Conservation (phyloP, 2,888 invertebrate species). For the Polydrusus cervinus region DNA sequence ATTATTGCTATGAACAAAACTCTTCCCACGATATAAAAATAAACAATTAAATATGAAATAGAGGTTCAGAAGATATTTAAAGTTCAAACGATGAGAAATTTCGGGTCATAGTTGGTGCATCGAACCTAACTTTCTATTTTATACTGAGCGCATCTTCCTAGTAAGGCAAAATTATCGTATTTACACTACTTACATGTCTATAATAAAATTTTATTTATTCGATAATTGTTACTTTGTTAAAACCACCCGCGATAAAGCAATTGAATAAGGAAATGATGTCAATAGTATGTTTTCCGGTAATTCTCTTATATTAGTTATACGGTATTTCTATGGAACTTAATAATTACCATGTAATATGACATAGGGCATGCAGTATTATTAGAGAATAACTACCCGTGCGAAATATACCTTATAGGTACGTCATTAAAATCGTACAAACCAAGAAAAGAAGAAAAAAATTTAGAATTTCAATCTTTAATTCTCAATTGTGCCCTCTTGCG, state of each 20-base stretch:
- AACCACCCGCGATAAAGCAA: constrained; percentile 10
- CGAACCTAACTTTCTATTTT: constrained; percentile 33
- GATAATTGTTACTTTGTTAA: constrained; percentile 12
- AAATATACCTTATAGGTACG: too few species aligned
- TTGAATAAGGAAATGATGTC: constrained; percentile 20
- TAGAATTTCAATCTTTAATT: too few species aligned
- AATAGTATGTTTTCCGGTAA: constrained; percentile 6
- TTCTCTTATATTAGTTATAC: neutral
- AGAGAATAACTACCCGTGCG: too few species aligned
- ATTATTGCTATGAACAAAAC: neutral
- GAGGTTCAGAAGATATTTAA: constrained; percentile 2
- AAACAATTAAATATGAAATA: constrained; percentile 18
- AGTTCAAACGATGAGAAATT: constrained; percentile 32
- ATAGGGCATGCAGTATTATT: too few species aligned
- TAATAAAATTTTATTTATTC: constrained; percentile 1
- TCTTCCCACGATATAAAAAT: constrained; percentile 13
- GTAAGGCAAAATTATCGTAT: constrained; percentile 21
- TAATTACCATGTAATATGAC: too few species aligned
- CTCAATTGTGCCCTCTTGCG: too few species aligned
- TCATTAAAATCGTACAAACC: too few species aligned
- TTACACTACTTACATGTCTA: neutral
- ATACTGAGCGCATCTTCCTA: constrained; percentile 26
- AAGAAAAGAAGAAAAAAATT: too few species aligned
- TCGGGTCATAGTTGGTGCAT: constrained; percentile 22
- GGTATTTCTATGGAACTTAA: too few species aligned